These are phyloP conservation scores for Epinephelus coioides DNA, from an alignment of 2,797 vertebrate genomes.

Conservation along the genomic window DNA sequence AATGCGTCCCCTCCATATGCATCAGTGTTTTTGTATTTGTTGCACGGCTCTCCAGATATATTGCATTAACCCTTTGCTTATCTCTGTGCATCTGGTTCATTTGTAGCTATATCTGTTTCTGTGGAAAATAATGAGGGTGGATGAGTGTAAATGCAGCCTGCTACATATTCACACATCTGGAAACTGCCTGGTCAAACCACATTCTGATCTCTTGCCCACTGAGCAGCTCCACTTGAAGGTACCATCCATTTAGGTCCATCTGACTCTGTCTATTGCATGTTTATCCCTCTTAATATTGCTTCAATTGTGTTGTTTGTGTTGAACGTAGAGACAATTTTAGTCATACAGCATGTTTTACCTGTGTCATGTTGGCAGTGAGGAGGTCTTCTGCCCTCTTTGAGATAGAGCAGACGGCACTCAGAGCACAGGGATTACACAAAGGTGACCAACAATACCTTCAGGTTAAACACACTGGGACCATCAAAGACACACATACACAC, in stretches of 20 bases:
- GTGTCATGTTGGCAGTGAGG: constrained; percentile 21
- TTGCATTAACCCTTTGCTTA: neutral
- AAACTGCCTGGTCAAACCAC: neutral
- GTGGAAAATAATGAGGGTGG: neutral
- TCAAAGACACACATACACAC: constrained; percentile 18
- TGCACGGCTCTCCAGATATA: neutral
- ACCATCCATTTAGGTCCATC: too few species aligned
- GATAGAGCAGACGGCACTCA: constrained; percentile 26
- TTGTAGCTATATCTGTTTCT: neutral
- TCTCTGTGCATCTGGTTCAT: neutral
- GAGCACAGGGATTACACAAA: constrained; percentile 50
- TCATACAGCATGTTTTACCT: neutral
- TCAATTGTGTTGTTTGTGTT: neutral
- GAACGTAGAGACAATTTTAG: neutral
- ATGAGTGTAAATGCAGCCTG: neutral
- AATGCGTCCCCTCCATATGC: neutral
- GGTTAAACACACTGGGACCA: constrained; percentile 51
- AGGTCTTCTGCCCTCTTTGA: constrained; percentile 27
- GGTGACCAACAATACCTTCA: constrained; percentile 60
- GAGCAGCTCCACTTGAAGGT: too few species aligned
- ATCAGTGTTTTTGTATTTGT: neutral
- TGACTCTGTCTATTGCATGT: neutral
- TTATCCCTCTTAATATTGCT: neutral
- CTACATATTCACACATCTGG: neutral
- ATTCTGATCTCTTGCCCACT: neutral